Evolutionary conservation across 2,113 vertebrate species (phyloP).

Genomic region (Dolichotis patagonum): DNA sequence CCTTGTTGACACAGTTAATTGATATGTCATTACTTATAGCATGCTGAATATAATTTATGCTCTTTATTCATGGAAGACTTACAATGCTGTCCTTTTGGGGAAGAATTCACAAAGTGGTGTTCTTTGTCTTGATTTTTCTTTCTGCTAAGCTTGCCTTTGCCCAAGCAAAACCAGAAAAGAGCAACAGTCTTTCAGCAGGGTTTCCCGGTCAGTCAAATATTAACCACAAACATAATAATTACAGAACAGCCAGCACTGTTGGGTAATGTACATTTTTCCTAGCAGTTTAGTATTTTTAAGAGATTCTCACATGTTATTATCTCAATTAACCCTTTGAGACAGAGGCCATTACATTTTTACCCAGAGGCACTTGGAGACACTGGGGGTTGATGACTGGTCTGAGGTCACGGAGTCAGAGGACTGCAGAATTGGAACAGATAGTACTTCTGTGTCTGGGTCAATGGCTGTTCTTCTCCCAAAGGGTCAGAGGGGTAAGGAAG

Average conservation of each 20-base stretch:
- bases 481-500: not conserved
- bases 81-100: slow-evolving; percentile 85
- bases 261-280: slow-evolving; percentile 74
- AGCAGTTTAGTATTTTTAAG: slow-evolving; percentile 5
- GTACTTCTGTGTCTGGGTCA: not conserved
- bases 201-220: slow-evolving; percentile 80
- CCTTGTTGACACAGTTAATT: slow-evolving; percentile 91
- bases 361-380: not conserved
- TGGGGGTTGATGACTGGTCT: not conserved
- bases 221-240: slow-evolving; percentile 84
- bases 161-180: slow-evolving; percentile 81
- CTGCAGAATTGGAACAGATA: not conserved
- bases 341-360: not conserved
- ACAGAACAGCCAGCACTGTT: slow-evolving; percentile 79
- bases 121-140: slow-evolving; percentile 74
- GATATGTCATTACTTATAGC: slow-evolving; percentile 90
- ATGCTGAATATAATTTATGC: slow-evolving; percentile 88
- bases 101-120: slow-evolving; percentile 74
- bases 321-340: not conserved
- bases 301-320: not conserved
- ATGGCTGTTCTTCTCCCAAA: not conserved
- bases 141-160: slow-evolving; percentile 76
- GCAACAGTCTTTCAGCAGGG: slow-evolving; percentile 78
- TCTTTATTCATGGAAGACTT: slow-evolving; percentile 81
- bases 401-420: not conserved